phyloP scores from a whole-genome alignment of 1,140 invertebrate species.

The Sminthurides bifidus region DNA sequence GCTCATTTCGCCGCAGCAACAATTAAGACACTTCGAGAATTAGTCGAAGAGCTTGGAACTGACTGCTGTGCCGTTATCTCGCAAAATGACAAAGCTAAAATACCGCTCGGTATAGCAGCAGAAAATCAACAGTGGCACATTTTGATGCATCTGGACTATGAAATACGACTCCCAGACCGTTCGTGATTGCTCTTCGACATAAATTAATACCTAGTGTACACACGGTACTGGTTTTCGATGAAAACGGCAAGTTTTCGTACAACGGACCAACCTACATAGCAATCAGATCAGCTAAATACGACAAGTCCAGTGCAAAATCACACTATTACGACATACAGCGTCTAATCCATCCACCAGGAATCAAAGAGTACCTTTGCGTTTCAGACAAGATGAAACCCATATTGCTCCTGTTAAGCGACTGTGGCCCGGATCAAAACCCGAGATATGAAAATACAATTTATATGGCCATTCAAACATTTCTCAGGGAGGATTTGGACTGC shows the following conservation, averaged over 20 bases:
- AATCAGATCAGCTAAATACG: constrained; percentile 35
- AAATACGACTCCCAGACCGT: constrained; percentile 38
- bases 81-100: constrained; percentile 38
- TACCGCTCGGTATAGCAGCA: constrained; percentile 38
- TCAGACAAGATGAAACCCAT: constrained; percentile 36
- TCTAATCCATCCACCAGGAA: constrained; percentile 30
- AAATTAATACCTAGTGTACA: constrained; percentile 33
- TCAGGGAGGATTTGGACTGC: constrained; percentile 35
- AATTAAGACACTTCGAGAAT: constrained; percentile 28
- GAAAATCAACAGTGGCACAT: constrained; percentile 37
- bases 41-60: constrained; percentile 28
- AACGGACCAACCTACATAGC: constrained; percentile 38
- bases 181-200: constrained; percentile 35
- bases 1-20: constrained; percentile 28
- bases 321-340: constrained; percentile 35
- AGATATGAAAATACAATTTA: constrained; percentile 17
- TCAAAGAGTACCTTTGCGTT: constrained; percentile 31
- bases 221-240: constrained; percentile 32
- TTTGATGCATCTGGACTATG: constrained; percentile 38
- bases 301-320: constrained; percentile 32
- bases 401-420: constrained; percentile 35
- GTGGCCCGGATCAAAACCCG: constrained; percentile 39
- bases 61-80: constrained; percentile 31
- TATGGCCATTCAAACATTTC: constrained; percentile 19
- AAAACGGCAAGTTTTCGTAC: constrained; percentile 33